Evolutionary conservation across 2,797 vertebrate genomes (phyloP), one percentile per base, ranked within the genome.

Genomic region (Hozukius guyotensis): DNA sequence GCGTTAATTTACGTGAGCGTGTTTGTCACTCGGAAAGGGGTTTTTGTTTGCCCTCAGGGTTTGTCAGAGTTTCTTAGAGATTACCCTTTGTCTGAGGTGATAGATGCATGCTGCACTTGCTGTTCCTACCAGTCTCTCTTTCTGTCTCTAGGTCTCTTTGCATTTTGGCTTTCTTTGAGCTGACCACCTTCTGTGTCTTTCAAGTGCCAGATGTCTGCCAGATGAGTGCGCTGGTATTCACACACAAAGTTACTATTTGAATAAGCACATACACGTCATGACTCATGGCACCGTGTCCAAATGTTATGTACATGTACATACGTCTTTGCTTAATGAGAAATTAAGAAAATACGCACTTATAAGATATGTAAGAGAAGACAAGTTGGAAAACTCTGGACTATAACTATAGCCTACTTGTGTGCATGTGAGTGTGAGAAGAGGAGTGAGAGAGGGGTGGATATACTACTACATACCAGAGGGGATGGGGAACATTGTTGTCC

Each of bases 171-270:
- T 92, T 81, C 74, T 87, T 84, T 88, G 67, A 88, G 86, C 77
- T 85, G 80, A 89, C 89, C 92, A 94, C 89, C 88, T 89, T 93
- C 89, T 91, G 87, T 85, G 80, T 80, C 84, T 92, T 89, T 93
- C 83, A 92, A 90, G 85, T 83, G 81, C 89, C 93, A 94, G 90
- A 94, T 94, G 92, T 77, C 81, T 60, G 85, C 88, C 87, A 91
- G 79, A 71, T 82, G 70, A 70, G 38, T 31, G 64, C 7, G 14
- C 34, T 76, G 42, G 36, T 66, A 62, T 74, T 66, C 9, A 52
- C 52, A 81, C 18, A 72, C 6, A 65, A 18, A 64, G 52, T n/a
- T 42, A 72, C 7, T 6, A 13, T 4, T 10, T 25, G 12, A 71
- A 70, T 55, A 73, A 49, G 10, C 20, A 31, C 12, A 55, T 38